Base-by-base conservation (phyloP, 2,113 vertebrate species). In the Nyctereutes procyonoides region DNA sequence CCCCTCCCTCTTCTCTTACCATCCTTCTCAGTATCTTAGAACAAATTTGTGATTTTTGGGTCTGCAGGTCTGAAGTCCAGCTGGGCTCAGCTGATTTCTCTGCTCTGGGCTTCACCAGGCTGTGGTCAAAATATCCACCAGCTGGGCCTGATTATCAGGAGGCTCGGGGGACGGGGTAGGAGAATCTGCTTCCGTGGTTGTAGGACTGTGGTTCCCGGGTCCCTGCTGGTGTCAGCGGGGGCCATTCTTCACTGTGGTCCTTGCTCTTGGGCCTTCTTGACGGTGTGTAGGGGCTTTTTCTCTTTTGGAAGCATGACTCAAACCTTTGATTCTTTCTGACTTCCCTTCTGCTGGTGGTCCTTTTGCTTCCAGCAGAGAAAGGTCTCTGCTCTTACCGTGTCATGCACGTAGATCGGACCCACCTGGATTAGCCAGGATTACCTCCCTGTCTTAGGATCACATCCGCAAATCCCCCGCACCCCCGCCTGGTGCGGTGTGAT, bases 261-360 rank as follows among this genome's bases (percentile, higher is more conserved):
- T 24, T 19, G 62, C 20, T 4, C 1, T 1, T 5, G n/a, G 58
- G 62, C 28, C 24, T 19, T 9, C 6, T 5, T 0, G 4, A 0
- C 7, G 2, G 30, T 17, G 5, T 4, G 14, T 5, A 13, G 51
- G 8, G 43, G 2, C 26, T 15, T 51, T 26, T 22, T 60, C 1
- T 79, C 71, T 38, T 48, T 5, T 20, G 30, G 35, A 71, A 71
- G 16, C 8, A 0, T 4, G 43, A 58, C n/a, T 38, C 38, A 24
- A n/a, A 3, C 26, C 53, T 28, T 48, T 6, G n/a, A 8, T 10
- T 32, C 22, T 22, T n/a, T 48, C 81, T 48, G 43, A 35, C 20
- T 48, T 14, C 2, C 62, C 2, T 30, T 79, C 90, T 48, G 35
- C 26, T 35, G 10, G 14, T 32, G 2, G 32, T 16, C 20, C 48